Evolutionary conservation across 2,888 invertebrate genomes (phyloP), one percentile per base, ranked within the genome.

Genomic region (Apamea epomidion): DNA sequence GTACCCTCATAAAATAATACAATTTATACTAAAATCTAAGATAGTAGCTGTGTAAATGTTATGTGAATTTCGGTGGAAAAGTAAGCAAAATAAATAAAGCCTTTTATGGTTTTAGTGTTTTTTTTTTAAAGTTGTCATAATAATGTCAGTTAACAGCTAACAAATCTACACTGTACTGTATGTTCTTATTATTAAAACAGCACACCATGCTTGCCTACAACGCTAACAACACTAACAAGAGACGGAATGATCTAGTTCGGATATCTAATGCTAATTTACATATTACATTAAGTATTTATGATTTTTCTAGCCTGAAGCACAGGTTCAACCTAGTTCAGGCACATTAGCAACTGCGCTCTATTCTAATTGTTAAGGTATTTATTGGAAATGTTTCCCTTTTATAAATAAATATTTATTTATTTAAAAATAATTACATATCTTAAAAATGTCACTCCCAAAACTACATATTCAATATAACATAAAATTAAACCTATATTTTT

Each of bases 1-100:
- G 60, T 45, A 48, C 42, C 18, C 3, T 16, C 29, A 82, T 76
- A 69, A 68, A 76, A 62, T 37, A n/a, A n/a, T 73, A 60, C 21
- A 48, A 77, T 25, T 32, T 14, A 21, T 25, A 3, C 51, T 25
- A 32, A 18, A 45, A 29, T 62, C 21, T 37, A 48, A 62, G 25
- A 76, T 76, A 62, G 12, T n/a, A 45, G 64, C 42, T 70, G 18
- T 69, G 69, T 21, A 51, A 72, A 77, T 54, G 16, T 58, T 6
- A 5, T 3, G 14, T 7, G 25, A 29, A 37, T 37, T n/a, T 18
- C 7, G 10, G 42, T 32, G 6, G 16, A 32, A 37, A 58, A 4
- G 21, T 37, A 54, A 16, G n/a, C 37, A 62, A 62, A 82, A 69
- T 32, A 64, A 69, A 29, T 58, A 60, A 64, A 58, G 29, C 32